A percentile compares a stretch with the other conserved stretches of the same genome.
Evolutionary conservation across 37 sponge, comb jelly and placozoan genomes (phyloP).

Genomic region (Halichondria panicea): DNA sequence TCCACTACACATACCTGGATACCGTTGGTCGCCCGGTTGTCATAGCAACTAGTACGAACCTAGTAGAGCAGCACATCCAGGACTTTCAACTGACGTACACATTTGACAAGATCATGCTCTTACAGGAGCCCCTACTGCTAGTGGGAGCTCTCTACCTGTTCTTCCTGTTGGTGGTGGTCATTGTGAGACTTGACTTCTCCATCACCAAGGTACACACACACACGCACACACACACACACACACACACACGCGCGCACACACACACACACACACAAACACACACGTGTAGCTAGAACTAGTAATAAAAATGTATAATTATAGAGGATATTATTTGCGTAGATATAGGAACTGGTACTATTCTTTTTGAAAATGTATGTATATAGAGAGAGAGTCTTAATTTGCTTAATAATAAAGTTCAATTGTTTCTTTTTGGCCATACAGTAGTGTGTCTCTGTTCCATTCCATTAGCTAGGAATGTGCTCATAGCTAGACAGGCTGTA

Average conservation of each 20-base stretch:
- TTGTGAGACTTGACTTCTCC: slow-evolving; percentile 94
- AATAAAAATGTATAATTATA: too few species aligned
- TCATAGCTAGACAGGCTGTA: not conserved
- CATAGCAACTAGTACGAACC: slow-evolving; percentile 44
- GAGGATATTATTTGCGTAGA: too few species aligned
- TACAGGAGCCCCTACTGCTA: slow-evolving; percentile 93
- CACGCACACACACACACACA: slow-evolving; percentile 5
- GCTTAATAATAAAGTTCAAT: too few species aligned
- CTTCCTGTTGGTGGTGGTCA: slow-evolving; percentile 82
- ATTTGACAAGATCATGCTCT: slow-evolving; percentile 72
- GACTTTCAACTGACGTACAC: slow-evolving; percentile 85
- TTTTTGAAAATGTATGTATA: too few species aligned
- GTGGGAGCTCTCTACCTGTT: slow-evolving; percentile 79
- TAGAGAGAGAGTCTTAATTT: too few species aligned
- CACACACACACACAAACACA: slow-evolving; percentile 24
- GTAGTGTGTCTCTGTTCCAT: too few species aligned
- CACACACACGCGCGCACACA: not conserved
- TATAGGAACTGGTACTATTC: too few species aligned
- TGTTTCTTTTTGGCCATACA: too few species aligned
- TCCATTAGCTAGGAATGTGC: not conserved
- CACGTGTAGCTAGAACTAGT: too few species aligned
- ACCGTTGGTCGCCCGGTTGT: slow-evolving; percentile 93
- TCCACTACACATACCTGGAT: slow-evolving; percentile 92
- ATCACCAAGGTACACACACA: slow-evolving; percentile 65
- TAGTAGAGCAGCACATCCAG: slow-evolving; percentile 95